Evolutionary conservation across 2,888 invertebrate species (phyloP).

Genomic region (Drosophila mimetica): DNA sequence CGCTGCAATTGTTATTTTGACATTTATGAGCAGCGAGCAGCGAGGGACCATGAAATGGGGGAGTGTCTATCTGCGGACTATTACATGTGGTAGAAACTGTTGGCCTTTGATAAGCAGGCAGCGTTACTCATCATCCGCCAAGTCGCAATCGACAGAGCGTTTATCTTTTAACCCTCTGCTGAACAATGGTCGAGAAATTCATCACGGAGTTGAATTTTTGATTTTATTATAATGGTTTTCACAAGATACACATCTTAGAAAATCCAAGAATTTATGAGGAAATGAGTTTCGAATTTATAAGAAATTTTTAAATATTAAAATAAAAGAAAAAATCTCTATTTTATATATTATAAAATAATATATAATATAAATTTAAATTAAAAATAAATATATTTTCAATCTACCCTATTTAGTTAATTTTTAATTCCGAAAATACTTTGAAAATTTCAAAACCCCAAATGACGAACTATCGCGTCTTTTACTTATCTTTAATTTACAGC

Average conservation of each 20-base stretch:
- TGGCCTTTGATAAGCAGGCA: slow-evolving; percentile 34
- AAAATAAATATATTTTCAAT: no score
- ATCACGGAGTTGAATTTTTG: not conserved
- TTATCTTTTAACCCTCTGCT: slow-evolving; percentile 10
- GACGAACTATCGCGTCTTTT: not conserved
- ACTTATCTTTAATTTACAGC: not conserved
- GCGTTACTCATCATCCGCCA: slow-evolving; percentile 23
- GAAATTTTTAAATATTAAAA: no score
- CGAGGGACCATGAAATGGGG: not conserved
- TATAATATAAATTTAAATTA: not conserved
- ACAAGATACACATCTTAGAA: not conserved
- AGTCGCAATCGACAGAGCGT: slow-evolving; percentile 8
- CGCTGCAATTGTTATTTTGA: slow-evolving; percentile 41
- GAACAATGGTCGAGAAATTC: not conserved
- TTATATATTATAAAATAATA: no score
- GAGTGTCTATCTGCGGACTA: slow-evolving; percentile 19
- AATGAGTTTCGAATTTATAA: no score
- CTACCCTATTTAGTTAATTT: no score
- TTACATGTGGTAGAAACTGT: not conserved
- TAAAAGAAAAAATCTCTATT: no score
- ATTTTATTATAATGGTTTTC: not conserved
- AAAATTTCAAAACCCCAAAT: not conserved
- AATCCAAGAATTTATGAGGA: not conserved
- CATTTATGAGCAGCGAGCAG: slow-evolving; percentile 29
- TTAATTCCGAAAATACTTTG: no score